phyloP scores from a whole-genome alignment of 2,797 vertebrate species.

The Xiphorhynchus erythropygius region DNA sequence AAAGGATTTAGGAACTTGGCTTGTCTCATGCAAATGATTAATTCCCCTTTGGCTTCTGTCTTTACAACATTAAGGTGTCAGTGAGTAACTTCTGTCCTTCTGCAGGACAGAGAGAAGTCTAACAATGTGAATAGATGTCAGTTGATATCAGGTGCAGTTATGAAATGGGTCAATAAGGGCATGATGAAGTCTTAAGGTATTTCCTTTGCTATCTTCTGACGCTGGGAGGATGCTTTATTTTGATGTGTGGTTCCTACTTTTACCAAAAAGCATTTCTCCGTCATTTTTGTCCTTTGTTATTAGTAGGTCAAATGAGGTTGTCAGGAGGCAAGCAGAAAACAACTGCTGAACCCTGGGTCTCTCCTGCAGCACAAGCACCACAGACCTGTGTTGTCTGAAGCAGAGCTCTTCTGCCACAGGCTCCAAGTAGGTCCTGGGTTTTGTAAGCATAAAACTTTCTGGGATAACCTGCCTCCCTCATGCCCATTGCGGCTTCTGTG shows the following conservation, averaged over 20 bases:
- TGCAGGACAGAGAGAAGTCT: neutral
- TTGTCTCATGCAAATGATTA: neutral
- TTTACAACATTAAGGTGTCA: neutral
- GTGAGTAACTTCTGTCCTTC: neutral
- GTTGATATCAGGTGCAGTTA: neutral
- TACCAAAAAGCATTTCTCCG: neutral
- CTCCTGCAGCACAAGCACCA: neutral
- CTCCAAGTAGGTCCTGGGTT: neutral
- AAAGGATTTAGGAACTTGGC: neutral
- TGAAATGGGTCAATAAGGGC: neutral
- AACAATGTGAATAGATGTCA: neutral
- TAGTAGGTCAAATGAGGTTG: neutral
- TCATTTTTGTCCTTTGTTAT: neutral
- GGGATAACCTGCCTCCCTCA: neutral
- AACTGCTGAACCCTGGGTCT: neutral
- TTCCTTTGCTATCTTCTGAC: neutral
- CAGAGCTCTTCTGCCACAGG: neutral
- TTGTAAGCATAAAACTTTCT: neutral
- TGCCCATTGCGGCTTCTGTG: accelerated
- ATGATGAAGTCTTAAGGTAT: neutral
- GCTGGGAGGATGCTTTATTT: neutral
- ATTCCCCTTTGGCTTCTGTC: neutral
- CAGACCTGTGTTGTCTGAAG: neutral
- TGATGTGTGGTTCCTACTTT: neutral
- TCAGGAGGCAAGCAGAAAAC: neutral